Conservation (phyloP, 2,797 vertebrate genomes). For the Brachyrhaphis roseni region DNA sequence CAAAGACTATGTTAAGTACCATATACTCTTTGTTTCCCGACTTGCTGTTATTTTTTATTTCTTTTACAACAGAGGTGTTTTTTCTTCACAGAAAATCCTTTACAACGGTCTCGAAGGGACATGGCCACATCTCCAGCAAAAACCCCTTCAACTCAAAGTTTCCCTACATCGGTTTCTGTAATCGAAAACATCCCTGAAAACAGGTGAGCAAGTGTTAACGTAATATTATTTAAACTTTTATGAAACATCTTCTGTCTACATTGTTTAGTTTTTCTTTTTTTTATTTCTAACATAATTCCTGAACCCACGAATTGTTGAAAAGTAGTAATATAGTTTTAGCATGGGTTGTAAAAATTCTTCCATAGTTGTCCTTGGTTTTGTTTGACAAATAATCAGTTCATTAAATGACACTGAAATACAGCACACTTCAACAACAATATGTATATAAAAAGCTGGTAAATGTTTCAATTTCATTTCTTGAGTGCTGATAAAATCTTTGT, state of each 20-base stretch:
- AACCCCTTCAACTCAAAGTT: constrained; percentile 52
- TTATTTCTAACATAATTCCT: background rate
- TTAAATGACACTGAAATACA: background rate
- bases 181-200: constrained; percentile 63
- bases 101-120: constrained; percentile 75
- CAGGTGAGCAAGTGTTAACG: constrained; percentile 75
- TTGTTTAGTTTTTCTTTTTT: background rate
- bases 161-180: constrained; percentile 45
- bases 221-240: background rate
- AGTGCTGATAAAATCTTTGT: background rate
- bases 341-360: background rate
- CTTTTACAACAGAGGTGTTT: background rate
- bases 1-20: background rate
- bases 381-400: background rate
- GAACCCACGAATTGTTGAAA: background rate
- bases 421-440: background rate
- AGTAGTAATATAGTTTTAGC: background rate
- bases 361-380: background rate
- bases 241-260: constrained; percentile 6
- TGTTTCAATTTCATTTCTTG: background rate
- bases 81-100: constrained; percentile 70
- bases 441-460: background rate
- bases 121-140: constrained; percentile 79
- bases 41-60: background rate
- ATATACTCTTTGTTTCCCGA: background rate